Conservation (phyloP, 2,797 vertebrate species). For the Halcyon chelicuti region DNA sequence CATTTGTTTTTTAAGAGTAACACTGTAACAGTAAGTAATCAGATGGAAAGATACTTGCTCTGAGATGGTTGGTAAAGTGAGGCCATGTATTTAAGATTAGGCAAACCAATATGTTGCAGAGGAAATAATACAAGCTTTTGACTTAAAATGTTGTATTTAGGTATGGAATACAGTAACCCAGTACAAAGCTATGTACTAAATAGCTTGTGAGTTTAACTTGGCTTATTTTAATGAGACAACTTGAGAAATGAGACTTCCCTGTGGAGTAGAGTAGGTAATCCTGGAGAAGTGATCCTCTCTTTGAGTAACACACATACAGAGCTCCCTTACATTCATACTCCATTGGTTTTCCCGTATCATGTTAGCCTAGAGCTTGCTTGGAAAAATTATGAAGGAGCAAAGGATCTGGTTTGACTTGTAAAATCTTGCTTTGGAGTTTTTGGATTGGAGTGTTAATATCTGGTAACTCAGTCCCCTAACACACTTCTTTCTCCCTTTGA, state of each 20-base stretch:
- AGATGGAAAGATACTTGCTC: not conserved
- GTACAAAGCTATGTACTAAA: not conserved
- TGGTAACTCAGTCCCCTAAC: not conserved
- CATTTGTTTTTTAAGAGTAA: not conserved
- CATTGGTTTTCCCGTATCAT: rapidly evolving
- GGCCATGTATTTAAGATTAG: not conserved
- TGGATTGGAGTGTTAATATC: not conserved
- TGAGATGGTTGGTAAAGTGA: not conserved
- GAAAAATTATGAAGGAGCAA: not conserved
- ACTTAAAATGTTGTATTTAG: not conserved
- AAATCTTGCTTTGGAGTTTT: not conserved
- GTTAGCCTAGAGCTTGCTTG: not conserved
- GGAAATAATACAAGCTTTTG: not conserved
- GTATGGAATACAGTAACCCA: not conserved
- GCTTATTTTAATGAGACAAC: not conserved
- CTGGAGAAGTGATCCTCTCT: not conserved
- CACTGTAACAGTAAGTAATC: not conserved
- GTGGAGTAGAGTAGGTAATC: not conserved
- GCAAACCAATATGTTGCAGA: rapidly evolving
- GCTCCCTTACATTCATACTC: not conserved
- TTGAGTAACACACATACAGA: not conserved
- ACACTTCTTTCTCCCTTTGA: not conserved
- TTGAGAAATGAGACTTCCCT: not conserved
- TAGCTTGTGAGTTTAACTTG: not conserved
- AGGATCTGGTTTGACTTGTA: not conserved